Evolutionary conservation across 2,113 vertebrate species (phyloP).

Genomic region (Corythoichthys haematopterus): DNA sequence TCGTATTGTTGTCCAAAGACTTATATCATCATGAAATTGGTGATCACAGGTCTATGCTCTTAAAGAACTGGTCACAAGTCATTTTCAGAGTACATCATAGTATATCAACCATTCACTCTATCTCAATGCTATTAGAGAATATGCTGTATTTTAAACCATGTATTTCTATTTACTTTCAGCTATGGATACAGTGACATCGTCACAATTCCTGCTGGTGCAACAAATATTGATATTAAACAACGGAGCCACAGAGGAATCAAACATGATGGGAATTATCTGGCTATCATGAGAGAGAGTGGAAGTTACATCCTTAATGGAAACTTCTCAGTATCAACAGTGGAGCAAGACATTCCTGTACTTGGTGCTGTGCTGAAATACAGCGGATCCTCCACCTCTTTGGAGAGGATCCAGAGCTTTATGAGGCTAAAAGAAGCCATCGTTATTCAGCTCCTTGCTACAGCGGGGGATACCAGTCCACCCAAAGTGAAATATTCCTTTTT

Average conservation of each 20-base stretch:
- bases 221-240: conserved; percentile 94
- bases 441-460: conserved; percentile 82
- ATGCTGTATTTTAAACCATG: not conserved
- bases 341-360: conserved; percentile 85
- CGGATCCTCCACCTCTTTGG: conserved; percentile 86
- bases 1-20: too few relatives aligned
- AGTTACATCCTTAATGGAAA: conserved; percentile 90
- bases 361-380: conserved; percentile 92
- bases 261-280: conserved; percentile 90
- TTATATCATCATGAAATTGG: too few relatives aligned
- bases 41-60: too few relatives aligned
- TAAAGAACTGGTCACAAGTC: not conserved
- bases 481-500: conserved; percentile 92
- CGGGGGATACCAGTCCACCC: conserved; percentile 74
- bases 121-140: not conserved
- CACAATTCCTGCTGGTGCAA: conserved; percentile 88
- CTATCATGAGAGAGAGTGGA: conserved; percentile 78
- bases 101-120: not conserved
- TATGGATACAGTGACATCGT: conserved; percentile 92
- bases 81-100: not conserved
- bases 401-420: conserved; percentile 89
- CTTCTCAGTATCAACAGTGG: conserved; percentile 85
- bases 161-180: conserved; percentile 58
- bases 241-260: conserved; percentile 83
- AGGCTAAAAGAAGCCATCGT: conserved; percentile 81